Evolutionary conservation across 1,140 invertebrate genomes (phyloP).

Genomic region (Heliconius congener): DNA sequence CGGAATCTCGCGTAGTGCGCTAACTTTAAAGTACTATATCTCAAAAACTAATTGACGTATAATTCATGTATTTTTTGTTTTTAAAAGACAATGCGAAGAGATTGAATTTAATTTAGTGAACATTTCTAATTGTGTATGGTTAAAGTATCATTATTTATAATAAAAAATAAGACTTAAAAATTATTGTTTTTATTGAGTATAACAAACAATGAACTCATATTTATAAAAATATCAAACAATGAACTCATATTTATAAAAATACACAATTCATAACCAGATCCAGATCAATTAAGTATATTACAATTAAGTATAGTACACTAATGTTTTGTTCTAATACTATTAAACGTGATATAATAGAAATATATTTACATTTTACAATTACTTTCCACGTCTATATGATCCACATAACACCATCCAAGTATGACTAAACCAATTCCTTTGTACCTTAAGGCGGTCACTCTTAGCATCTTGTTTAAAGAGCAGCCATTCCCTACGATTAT

Average conservation of each 20-base stretch:
- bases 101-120: too few relatives aligned
- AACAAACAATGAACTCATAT: not conserved
- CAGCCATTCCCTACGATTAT: conserved; percentile 80
- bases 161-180: not conserved
- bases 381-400: conserved; percentile 38
- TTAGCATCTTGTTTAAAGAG: conserved; percentile 77
- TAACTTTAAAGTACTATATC: too few relatives aligned
- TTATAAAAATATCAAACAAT: too few relatives aligned
- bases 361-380: not conserved
- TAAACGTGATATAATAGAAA: not conserved
- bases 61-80: too few relatives aligned
- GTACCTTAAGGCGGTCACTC: conserved; percentile 41
- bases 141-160: too few relatives aligned
- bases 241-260: not conserved
- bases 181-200: conserved; percentile 1
- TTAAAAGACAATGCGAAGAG: too few relatives aligned
- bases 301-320: not conserved
- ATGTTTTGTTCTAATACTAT: not conserved
- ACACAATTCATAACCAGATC: not conserved
- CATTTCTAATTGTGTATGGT: too few relatives aligned
- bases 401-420: conserved; percentile 53
- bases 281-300: not conserved
- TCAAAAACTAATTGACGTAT: too few relatives aligned
- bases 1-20: too few relatives aligned
- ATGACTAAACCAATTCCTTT: conserved; percentile 44